phyloP scores from a whole-genome alignment of 2,888 invertebrate genomes.

The Drosophila stalkeri region DNA sequence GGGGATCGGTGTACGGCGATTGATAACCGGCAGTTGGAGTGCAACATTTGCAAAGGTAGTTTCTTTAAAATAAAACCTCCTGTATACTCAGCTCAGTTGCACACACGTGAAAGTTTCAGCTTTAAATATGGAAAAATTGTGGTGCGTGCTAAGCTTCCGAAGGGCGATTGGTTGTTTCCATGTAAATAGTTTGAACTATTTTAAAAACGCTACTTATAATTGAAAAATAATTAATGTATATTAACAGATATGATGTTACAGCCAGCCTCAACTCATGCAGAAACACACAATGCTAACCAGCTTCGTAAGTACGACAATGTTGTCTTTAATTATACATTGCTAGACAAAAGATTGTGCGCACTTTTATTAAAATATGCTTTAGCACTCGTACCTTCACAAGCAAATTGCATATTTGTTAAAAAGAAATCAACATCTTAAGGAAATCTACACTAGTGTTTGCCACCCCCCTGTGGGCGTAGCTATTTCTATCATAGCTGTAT shows the following conservation, averaged over 20 bases:
- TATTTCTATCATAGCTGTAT: no score
- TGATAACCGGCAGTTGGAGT: conserved; percentile 84
- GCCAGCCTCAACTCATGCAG: conserved; percentile 88
- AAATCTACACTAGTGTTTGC: no score
- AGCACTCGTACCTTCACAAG: no score
- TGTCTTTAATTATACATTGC: background rate
- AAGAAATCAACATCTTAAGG: no score
- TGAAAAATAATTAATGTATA: background rate
- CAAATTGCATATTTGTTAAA: no score
- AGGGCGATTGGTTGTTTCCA: conserved; percentile 92
- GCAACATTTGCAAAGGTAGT: conserved; percentile 62
- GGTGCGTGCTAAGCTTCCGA: conserved; percentile 90
- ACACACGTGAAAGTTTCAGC: conserved; percentile 88
- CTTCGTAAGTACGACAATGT: conserved; percentile 85
- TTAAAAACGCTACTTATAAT: background rate
- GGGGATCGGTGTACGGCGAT: conserved; percentile 86
- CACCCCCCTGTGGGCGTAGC: no score
- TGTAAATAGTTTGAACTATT: conserved; percentile 85
- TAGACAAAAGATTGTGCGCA: no score
- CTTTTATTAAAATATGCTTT: no score
- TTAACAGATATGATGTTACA: conserved; percentile 88
- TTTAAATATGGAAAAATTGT: conserved; percentile 90
- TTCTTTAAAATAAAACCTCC: conserved; percentile 88
- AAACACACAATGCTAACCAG: conserved; percentile 85
- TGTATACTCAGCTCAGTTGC: conserved; percentile 88